Conservation (phyloP, 2,888 invertebrate genomes). For the Pharmacophagus antenor region DNA sequence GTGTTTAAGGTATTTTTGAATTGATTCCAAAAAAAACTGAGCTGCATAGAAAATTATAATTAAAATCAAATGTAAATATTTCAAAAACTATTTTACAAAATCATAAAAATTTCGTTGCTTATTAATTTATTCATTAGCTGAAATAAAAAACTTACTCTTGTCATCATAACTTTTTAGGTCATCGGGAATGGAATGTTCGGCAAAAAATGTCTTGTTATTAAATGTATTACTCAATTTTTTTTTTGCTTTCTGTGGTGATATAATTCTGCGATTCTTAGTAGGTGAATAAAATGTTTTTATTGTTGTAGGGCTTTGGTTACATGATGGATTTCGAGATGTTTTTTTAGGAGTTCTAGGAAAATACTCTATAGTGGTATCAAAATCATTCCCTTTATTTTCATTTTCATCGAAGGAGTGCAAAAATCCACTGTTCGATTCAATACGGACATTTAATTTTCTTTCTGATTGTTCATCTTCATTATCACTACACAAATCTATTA, state of each 20-base stretch:
- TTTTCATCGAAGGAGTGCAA: neutral
- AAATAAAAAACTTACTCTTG: conserved; percentile 57
- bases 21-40: conserved; percentile 53
- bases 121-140: neutral
- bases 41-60: conserved; percentile 46
- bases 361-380: conserved; percentile 41
- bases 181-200: conserved; percentile 36
- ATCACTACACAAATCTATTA: conserved; percentile 52
- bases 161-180: conserved; percentile 54
- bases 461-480: conserved; percentile 41
- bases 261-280: conserved; percentile 52
- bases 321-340: conserved; percentile 35
- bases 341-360: conserved; percentile 40
- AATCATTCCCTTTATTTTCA: conserved; percentile 23
- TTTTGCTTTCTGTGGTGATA: conserved; percentile 44
- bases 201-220: conserved; percentile 24
- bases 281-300: conserved; percentile 58
- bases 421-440: neutral
- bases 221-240: conserved; percentile 46
- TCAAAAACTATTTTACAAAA: neutral
- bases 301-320: conserved; percentile 39
- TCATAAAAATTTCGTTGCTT: too few relatives aligned
- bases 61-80: conserved; percentile 9
- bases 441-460: neutral
- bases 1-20: conserved; percentile 52